Conservation (phyloP, 2,797 vertebrate genomes). For the Falco novaeseelandiae region DNA sequence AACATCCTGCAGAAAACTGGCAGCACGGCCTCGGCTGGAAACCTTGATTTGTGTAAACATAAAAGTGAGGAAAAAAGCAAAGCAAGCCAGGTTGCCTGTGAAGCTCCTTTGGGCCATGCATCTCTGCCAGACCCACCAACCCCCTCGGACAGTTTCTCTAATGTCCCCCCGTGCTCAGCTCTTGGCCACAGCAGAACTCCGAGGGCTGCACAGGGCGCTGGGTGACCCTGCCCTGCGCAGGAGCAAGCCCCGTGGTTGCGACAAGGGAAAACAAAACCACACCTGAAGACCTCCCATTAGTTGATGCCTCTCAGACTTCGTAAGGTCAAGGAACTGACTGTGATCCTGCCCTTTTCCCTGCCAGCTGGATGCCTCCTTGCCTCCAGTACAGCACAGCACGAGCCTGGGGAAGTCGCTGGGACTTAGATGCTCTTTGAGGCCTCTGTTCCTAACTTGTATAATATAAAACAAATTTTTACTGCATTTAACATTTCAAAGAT, state of each 20-base stretch:
- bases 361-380: background rate
- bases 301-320: background rate
- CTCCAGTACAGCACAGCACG: background rate
- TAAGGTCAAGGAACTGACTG: background rate
- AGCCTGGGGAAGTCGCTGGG: background rate
- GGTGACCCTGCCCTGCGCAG: background rate
- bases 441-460: background rate
- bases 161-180: background rate
- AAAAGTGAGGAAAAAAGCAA: background rate
- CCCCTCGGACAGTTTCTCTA: background rate
- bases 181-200: background rate
- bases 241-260: accelerated
- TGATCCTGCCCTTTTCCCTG: background rate
- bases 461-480: background rate
- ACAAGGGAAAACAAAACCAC: background rate
- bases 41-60: background rate
- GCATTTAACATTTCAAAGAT: background rate
- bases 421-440: background rate
- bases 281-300: background rate
- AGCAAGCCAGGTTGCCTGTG: background rate
- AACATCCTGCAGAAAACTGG: constrained; percentile 11
- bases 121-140: background rate
- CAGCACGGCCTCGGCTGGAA: background rate
- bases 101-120: background rate
- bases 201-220: background rate